Percentiles rank a stretch among this genome's conserved stretches.
These are phyloP conservation scores for Butorides virescens DNA, from an alignment of 2,113 vertebrate genomes.

Conservation along the genomic window DNA sequence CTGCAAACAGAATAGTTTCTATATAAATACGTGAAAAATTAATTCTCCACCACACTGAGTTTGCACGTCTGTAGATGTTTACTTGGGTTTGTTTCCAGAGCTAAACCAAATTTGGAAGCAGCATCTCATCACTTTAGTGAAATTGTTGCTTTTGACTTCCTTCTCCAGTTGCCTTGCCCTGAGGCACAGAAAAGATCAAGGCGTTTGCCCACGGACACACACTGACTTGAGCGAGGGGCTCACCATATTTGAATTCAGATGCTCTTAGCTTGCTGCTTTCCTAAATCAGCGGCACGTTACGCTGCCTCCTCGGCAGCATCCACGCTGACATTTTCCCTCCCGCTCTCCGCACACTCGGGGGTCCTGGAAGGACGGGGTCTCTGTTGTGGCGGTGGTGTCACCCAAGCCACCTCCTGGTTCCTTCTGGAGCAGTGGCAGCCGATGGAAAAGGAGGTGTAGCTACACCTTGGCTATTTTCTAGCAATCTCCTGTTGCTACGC, in stretches of 20 bases:
- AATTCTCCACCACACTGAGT: fast-evolving
- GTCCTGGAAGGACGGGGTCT: not conserved
- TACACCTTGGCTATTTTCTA: not conserved
- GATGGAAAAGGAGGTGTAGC: not conserved
- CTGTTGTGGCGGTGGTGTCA: not conserved
- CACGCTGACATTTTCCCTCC: not conserved
- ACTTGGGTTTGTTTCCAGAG: not conserved
- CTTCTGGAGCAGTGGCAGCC: not conserved
- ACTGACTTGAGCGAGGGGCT: not conserved
- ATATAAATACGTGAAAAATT: not conserved
- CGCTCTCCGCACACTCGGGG: not conserved
- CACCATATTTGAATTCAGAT: not conserved
- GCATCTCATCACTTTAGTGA: not conserved
- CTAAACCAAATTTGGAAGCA: not conserved
- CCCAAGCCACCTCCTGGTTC: not conserved
- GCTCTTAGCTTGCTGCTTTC: not conserved
- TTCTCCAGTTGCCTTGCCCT: not conserved
- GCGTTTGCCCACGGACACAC: not conserved
- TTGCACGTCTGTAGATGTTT: not conserved
- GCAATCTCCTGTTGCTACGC: not conserved
- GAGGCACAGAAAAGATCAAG: conserved; percentile 45
- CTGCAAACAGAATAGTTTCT: not conserved
- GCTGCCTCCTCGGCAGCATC: not conserved
- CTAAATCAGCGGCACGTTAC: not conserved
- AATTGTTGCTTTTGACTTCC: not conserved